phyloP scores from a whole-genome alignment of 1,140 invertebrate genomes.

The Drosophila pseudoobscura region DNA sequence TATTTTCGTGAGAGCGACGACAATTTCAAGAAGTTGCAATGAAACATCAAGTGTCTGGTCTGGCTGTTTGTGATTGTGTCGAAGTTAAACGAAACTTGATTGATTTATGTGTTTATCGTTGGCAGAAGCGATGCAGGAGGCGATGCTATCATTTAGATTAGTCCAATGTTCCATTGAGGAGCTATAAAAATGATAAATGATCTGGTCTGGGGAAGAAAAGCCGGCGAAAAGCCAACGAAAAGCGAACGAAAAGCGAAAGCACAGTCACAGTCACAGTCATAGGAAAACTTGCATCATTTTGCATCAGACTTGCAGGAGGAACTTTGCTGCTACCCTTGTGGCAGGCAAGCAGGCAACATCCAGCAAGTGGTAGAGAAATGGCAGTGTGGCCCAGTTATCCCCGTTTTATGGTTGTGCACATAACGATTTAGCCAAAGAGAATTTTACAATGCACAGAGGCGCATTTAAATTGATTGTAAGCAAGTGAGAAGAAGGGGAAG shows the following conservation, averaged over 20 bases:
- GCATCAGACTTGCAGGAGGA: slow-evolving; percentile 34
- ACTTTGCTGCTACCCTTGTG: slow-evolving; percentile 21
- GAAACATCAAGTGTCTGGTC: slow-evolving; percentile 1
- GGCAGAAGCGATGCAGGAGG: slow-evolving; percentile 9
- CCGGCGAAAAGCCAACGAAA: slow-evolving; percentile 9
- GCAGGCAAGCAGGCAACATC: neutral
- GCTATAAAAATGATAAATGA: slow-evolving; percentile 78
- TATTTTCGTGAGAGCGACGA: neutral
- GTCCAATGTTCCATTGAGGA: slow-evolving; percentile 56
- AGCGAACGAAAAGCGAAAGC: slow-evolving; percentile 19
- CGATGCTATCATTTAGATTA: slow-evolving; percentile 71
- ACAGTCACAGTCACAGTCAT: neutral
- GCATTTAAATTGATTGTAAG: slow-evolving; percentile 80
- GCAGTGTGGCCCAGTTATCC: slow-evolving; percentile 48
- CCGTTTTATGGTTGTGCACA: slow-evolving; percentile 42
- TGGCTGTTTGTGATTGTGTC: slow-evolving; percentile 10
- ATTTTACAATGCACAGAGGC: slow-evolving; percentile 75
- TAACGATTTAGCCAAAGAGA: slow-evolving; percentile 65
- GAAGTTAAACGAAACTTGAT: slow-evolving; percentile 27
- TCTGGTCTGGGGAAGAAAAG: slow-evolving; percentile 23
- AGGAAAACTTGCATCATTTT: slow-evolving; percentile 62
- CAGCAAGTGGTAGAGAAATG: neutral
- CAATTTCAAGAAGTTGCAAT: slow-evolving; percentile 19
- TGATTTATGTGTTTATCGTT: slow-evolving; percentile 57
- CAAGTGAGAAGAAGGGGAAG: slow-evolving; percentile 21